Conservation (phyloP, 2,113 vertebrate species). For the Cyprinus carpio region DNA sequence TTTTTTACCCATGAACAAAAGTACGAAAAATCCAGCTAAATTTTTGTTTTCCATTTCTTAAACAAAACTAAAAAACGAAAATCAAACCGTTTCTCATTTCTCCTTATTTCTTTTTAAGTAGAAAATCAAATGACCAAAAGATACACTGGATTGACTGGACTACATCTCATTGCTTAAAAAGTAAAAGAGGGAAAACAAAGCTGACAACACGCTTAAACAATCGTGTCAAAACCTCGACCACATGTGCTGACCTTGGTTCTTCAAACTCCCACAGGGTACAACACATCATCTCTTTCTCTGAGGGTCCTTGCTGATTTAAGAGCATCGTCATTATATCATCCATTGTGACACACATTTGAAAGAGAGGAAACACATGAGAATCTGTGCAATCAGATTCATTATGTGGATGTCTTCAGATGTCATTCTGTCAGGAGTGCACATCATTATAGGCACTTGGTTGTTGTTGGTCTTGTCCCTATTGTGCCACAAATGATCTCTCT, state of each 20-base stretch:
- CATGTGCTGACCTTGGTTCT: conserved; percentile 35
- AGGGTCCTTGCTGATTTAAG: conserved; percentile 10
- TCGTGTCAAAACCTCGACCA: conserved; percentile 23
- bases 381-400: conserved; percentile 10
- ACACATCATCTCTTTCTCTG: conserved; percentile 36
- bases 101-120: no score
- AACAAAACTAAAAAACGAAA: no score
- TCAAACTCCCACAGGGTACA: conserved; percentile 25
- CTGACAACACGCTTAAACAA: conserved; percentile 30
- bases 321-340: conserved; percentile 11
- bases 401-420: conserved; percentile 27
- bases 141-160: not conserved
- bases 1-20: no score
- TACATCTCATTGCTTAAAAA: not conserved
- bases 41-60: no score
- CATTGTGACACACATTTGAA: not conserved
- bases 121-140: no score
- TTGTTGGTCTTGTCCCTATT: conserved; percentile 41
- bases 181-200: conserved; percentile 7
- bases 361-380: not conserved
- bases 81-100: no score
- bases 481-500: conserved; percentile 34
- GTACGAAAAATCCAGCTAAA: no score
- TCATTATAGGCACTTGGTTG: conserved; percentile 40
- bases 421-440: conserved; percentile 29